Evolutionary conservation across 1,140 invertebrate species (phyloP).

Genomic region (Thaumetopoea pityocampa): DNA sequence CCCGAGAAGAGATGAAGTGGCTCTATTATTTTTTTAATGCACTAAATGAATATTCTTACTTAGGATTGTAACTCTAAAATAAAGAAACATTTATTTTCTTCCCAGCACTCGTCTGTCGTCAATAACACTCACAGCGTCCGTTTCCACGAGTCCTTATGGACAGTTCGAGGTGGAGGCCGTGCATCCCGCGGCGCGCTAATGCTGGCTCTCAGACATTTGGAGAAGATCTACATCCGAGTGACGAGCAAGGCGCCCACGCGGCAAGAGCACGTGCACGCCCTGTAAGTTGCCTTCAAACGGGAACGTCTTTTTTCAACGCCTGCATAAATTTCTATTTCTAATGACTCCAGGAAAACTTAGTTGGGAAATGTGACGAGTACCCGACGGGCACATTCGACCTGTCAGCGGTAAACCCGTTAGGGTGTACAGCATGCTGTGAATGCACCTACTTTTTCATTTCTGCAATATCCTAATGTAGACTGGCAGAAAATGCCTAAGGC

Average conservation of each 20-base stretch:
- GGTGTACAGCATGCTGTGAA: no score
- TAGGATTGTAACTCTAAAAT: not conserved
- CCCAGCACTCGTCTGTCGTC: slow-evolving; percentile 39
- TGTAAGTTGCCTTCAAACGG: slow-evolving; percentile 39
- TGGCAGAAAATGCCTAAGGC: no score
- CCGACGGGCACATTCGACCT: no score
- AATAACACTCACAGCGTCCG: slow-evolving; percentile 65
- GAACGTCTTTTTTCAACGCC: not conserved
- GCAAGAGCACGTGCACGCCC: slow-evolving; percentile 44
- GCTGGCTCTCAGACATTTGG: slow-evolving; percentile 91
- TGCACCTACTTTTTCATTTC: no score
- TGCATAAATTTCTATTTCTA: no score
- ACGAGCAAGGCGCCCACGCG: slow-evolving; percentile 82
- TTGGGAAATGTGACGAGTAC: no score
- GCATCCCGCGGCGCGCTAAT: slow-evolving; percentile 80
- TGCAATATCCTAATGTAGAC: no score
- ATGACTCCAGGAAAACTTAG: no score
- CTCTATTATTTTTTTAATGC: slow-evolving; percentile 8
- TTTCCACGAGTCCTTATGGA: slow-evolving; percentile 80
- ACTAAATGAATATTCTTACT: not conserved
- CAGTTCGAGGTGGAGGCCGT: slow-evolving; percentile 35
- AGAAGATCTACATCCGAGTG: slow-evolving; percentile 86
- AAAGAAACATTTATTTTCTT: not conserved
- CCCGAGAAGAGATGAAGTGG: no score
- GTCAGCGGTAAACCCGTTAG: no score